phyloP scores from a whole-genome alignment of 2,113 vertebrate species.

The Coptodon rendalli region DNA sequence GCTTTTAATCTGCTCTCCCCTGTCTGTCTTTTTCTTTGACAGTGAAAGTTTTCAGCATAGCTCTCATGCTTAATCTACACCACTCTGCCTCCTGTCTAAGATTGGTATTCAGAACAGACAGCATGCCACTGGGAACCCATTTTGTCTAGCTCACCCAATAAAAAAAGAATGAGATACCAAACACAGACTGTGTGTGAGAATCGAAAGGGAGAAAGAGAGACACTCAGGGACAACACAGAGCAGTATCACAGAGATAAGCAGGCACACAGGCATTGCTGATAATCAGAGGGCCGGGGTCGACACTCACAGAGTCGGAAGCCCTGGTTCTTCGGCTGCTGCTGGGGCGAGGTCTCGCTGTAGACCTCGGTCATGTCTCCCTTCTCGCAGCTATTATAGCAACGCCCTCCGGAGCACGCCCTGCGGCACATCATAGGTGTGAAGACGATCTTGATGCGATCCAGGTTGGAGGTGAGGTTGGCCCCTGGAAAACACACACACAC shows the following conservation, averaged over 20 bases:
- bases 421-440: conserved; percentile 77
- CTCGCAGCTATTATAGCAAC: conserved; percentile 74
- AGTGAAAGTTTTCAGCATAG: conserved; percentile 30
- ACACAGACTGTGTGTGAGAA: conserved; percentile 7
- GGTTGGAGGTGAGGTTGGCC: conserved; percentile 71
- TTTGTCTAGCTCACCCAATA: conserved; percentile 41
- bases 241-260: not conserved
- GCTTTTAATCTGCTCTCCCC: conserved; percentile 40
- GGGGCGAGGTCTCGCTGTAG: conserved; percentile 69
- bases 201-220: not conserved
- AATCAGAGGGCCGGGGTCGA: not conserved
- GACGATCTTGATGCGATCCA: conserved; percentile 77
- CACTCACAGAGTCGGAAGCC: conserved; percentile 79
- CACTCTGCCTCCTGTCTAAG: conserved; percentile 29
- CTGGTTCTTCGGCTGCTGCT: conserved; percentile 58
- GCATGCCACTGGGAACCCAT: conserved; percentile 45
- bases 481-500: conserved; percentile 64
- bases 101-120: conserved; percentile 29
- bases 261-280: not conserved
- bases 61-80: conserved; percentile 38
- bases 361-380: conserved; percentile 75
- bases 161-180: conserved; percentile 11
- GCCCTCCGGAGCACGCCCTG: conserved; percentile 63
- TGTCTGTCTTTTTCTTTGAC: conserved; percentile 13
- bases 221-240: not conserved